Evolutionary conservation across 2,888 invertebrate species (phyloP), one percentile per base, ranked within the genome.

Genomic region (Drosophila kambysellisi): DNA sequence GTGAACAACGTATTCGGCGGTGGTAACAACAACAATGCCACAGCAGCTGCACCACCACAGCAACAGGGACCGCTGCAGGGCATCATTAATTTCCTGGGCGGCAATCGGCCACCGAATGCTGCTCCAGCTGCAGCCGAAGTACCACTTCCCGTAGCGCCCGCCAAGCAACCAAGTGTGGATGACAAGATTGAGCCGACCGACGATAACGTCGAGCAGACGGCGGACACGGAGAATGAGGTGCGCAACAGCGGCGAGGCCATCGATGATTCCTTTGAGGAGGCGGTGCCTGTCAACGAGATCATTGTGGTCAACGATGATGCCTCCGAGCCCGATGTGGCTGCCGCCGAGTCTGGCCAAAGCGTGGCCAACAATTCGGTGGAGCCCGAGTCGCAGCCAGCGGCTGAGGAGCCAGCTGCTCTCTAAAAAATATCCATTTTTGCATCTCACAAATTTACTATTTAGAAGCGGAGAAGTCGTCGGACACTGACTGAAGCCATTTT

Each of bases 231-330:
- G 52, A 92, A 92, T 30, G 87, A 88, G 65, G 84, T 91, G 12
- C 91, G 92, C 46, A 83, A 66, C 68, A 92, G 92, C 58, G 86
- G 56, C 32, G 92, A 91, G 41, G 70, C 63, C 43, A 70, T 72
- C 17, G 89, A 88, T 6, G 92, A 92, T 17, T 92, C 92, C 35
- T 89, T 91, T 41, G 92, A 92, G 75, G 91, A 91, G 29, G 74
- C 76, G 3, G 89, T 91, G 51, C 91, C 91, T 41, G 81, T 78
- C 71, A 91, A 90, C 4, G 92, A 92, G 58, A 72, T 91, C n/a
- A 92, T 92, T 62, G 84, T 91, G 53, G 92, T 92, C 74, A 91
- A 92, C 41, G 92, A 92, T 58, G 92, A 92, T 75, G 83, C 90
- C 51, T 33, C 71, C 3, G 74, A 79, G n/a, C 81, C 78, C 33